Percentiles rank a stretch among this genome's conserved stretches.
These are phyloP conservation scores for Yponomeuta malinellus DNA, from an alignment of 2,888 invertebrate genomes.

Conservation along the genomic window DNA sequence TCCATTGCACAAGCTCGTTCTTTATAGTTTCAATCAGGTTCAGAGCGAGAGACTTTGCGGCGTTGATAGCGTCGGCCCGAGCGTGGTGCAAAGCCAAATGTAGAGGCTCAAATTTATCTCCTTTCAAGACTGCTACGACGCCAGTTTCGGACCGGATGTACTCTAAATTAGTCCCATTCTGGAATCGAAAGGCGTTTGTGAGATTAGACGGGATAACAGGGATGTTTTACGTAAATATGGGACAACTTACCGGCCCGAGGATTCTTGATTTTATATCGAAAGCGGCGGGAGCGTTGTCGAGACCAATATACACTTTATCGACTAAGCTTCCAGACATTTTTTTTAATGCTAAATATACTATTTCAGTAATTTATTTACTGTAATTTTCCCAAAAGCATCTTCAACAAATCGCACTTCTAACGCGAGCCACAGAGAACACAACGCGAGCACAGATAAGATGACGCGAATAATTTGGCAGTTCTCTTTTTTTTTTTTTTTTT, in stretches of 20 bases:
- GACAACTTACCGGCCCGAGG: conserved; percentile 75
- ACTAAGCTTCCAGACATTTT: conserved; percentile 65
- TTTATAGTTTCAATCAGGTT: conserved; percentile 88
- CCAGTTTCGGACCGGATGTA: conserved; percentile 88
- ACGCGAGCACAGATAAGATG: neutral
- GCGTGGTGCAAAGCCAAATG: conserved; percentile 86
- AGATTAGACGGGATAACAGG: conserved; percentile 9
- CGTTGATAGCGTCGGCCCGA: conserved; percentile 79
- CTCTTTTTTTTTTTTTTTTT: no score
- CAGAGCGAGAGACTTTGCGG: conserved; percentile 82
- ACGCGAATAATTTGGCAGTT: no score
- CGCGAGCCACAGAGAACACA: neutral
- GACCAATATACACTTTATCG: conserved; percentile 85
- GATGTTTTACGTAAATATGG: neutral
- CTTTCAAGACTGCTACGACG: conserved; percentile 83
- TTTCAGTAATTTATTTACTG: neutral
- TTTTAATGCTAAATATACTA: neutral
- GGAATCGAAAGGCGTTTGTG: conserved; percentile 31
- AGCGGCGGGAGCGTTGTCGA: conserved; percentile 84
- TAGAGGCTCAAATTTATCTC: conserved; percentile 81
- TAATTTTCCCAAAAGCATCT: neutral
- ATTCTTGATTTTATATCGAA: conserved; percentile 86
- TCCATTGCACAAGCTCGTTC: conserved; percentile 71
- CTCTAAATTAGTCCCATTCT: conserved; percentile 82
- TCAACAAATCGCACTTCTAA: neutral